A percentile compares a stretch with the other conserved stretches of the same genome.
Evolutionary conservation across 2,888 invertebrate genomes (phyloP).

Genomic region (Antitype chi): DNA sequence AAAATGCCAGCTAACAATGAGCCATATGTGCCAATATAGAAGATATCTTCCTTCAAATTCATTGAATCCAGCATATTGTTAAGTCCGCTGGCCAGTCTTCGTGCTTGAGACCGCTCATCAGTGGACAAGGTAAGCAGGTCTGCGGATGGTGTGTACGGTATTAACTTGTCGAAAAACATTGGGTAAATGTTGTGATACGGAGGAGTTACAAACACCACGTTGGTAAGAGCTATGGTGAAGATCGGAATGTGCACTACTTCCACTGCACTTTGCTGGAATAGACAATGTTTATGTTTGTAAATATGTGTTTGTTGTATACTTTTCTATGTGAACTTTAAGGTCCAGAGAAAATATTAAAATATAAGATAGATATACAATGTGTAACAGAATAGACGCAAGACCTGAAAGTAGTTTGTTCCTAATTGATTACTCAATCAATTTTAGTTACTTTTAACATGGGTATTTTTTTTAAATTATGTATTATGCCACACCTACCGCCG

Average conservation of each 20-base stretch:
- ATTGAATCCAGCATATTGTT: conserved; percentile 90
- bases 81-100: conserved; percentile 87
- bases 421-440: no score
- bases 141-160: conserved; percentile 76
- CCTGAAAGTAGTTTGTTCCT: no score
- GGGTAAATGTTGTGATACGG: conserved; percentile 91
- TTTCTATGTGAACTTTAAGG: not conserved
- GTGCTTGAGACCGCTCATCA: conserved; percentile 82
- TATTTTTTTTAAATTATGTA: no score
- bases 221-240: conserved; percentile 90
- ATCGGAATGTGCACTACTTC: conserved; percentile 92
- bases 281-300: not conserved
- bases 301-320: not conserved
- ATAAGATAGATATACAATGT: no score
- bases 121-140: conserved; percentile 82
- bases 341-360: not conserved
- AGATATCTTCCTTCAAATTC: conserved; percentile 92
- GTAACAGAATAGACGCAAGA: no score
- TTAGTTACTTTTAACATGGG: no score
- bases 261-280: conserved; percentile 90
- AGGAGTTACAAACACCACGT: conserved; percentile 92
- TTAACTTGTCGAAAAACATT: conserved; percentile 81
- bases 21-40: conserved; percentile 92
- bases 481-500: no score
- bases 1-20: conserved; percentile 91